phyloP scores from a whole-genome alignment of 2,797 vertebrate genomes.

The Helarctos malayanus region DNA sequence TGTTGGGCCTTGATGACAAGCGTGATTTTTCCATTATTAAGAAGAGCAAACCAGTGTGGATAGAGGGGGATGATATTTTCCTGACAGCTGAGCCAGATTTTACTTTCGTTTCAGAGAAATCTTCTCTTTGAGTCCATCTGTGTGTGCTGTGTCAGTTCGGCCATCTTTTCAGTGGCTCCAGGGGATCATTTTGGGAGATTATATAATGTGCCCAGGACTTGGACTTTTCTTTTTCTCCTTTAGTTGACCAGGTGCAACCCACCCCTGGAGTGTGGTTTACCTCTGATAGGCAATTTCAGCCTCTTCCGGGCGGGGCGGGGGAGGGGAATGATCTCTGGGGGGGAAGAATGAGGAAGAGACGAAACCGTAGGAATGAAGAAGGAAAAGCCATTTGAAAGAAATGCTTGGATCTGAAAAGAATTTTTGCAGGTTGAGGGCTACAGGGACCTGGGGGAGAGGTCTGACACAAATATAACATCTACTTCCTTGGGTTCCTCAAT shows the following conservation, averaged over 20 bases:
- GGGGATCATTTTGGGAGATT: background rate
- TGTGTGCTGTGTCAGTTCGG: background rate
- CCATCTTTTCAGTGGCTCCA: conserved; percentile 3
- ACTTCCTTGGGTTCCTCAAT: conserved; percentile 29
- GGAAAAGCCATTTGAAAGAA: background rate
- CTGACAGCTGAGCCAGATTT: conserved; percentile 30
- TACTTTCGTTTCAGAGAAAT: conserved; percentile 40
- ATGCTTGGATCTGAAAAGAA: conserved; percentile 20
- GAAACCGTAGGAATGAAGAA: conserved; percentile 2
- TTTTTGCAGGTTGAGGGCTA: background rate
- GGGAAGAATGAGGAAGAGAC: background rate
- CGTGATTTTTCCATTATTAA: conserved; percentile 61
- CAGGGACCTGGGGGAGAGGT: background rate
- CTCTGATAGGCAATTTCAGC: background rate
- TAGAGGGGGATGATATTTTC: conserved; percentile 26
- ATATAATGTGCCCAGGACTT: background rate
- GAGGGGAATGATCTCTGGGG: background rate
- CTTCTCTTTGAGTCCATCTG: background rate
- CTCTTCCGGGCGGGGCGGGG: background rate
- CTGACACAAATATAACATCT: background rate
- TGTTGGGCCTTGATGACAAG: conserved; percentile 53
- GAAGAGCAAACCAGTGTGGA: conserved; percentile 46
- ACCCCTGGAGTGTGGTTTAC: background rate
- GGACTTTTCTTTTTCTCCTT: background rate
- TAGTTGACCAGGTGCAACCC: background rate